Base-by-base conservation (phyloP, 2,888 invertebrate genomes). In the Apoda limacodes region DNA sequence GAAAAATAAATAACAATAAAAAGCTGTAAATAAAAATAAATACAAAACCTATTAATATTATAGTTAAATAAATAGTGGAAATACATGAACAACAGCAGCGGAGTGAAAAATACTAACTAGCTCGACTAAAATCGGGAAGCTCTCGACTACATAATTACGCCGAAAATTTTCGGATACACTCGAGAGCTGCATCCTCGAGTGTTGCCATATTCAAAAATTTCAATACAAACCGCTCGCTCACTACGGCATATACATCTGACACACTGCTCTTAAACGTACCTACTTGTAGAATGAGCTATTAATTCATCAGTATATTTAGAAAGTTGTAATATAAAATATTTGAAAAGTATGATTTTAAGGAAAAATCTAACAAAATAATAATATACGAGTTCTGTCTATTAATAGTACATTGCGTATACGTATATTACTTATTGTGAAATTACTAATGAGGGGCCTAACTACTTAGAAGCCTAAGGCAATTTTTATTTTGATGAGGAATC, bases 201-300 rank as follows among this genome's bases (percentile, higher is more conserved):
- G 68, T 66, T 60, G 66, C 58, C 63, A 65, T 71, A 74, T 72
- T 74, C 75, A 71, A 71, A 71, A 70, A 68, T 64, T 75, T 74
- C 74, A 74, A 75, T 75, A 71, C 72, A 39, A 54, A 52, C 61
- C 58, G 52, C 55, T 55, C 49, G 47, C 48, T 49, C 50, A 48
- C 53, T 50, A 52, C 52, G 56, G 55, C 50, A 56, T 60, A 47
- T 35, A 22, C 25, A 40, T 19, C 35, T 25, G 45, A 58, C 54
- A 61, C 43, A 66, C 47, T 9, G 52, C 0, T 4, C 4, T 13
- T 9, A 1, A 36, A 9, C n/a, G n/a, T n/a, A n/a, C n/a, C n/a
- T n/a, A n/a, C n/a, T n/a, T n/a, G n/a, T n/a, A n/a, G n/a, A 7
- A 14, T 9, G n/a, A 15, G 10, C 4, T 25, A 9, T 10, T n/a